These are phyloP conservation scores for Prinia subflava DNA, from an alignment of 2,113 vertebrate genomes.

Conservation along the genomic window DNA sequence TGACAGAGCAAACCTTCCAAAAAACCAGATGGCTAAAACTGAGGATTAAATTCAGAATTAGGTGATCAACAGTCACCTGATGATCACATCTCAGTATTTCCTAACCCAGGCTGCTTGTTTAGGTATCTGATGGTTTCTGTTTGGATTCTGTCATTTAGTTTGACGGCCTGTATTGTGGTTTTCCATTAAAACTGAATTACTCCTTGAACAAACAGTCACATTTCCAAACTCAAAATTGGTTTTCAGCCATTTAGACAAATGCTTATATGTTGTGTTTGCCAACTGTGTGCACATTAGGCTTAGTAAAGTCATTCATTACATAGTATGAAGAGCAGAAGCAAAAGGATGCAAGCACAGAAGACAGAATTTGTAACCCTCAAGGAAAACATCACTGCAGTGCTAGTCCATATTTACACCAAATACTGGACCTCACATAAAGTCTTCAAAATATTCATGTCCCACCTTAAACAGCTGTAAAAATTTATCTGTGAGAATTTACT, in stretches of 20 bases:
- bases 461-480: not conserved
- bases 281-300: not conserved
- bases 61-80: not conserved
- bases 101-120: not conserved
- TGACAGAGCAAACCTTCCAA: not conserved
- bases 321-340: not conserved
- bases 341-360: not conserved
- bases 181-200: not conserved
- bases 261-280: not conserved
- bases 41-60: not conserved
- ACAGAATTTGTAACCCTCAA: not conserved
- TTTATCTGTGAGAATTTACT: not conserved
- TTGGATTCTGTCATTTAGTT: not conserved
- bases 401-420: not conserved
- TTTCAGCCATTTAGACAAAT: slow-evolving; percentile 6
- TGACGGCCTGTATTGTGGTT: not conserved
- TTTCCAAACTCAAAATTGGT: not conserved
- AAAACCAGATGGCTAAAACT: not conserved
- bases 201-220: not conserved
- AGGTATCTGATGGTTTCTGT: not conserved
- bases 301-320: not conserved
- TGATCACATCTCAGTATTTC: not conserved
- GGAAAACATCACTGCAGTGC: not conserved
- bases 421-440: not conserved
- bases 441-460: not conserved